phyloP scores from a whole-genome alignment of 2,113 vertebrate species.

The Ammospiza caudacuta region DNA sequence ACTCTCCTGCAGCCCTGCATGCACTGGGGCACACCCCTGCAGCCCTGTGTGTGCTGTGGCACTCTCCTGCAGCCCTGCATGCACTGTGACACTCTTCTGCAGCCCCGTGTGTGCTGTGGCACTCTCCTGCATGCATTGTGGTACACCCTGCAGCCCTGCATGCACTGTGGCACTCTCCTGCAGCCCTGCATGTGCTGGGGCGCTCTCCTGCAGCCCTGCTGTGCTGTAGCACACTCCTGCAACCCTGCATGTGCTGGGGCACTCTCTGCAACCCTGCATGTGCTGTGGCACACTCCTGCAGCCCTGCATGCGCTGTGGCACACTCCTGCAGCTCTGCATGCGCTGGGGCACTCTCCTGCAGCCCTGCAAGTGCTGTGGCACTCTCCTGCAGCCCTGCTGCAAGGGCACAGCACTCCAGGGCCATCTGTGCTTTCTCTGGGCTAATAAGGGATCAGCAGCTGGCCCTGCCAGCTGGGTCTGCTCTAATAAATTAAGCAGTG shows the following conservation, averaged over 20 bases:
- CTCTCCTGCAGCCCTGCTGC: background rate
- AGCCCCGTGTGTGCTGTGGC: background rate
- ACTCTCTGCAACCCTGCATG: too few relatives aligned
- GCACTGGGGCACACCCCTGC: background rate
- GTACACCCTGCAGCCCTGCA: too few relatives aligned
- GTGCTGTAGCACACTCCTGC: background rate
- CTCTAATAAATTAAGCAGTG: slow-evolving; percentile 38
- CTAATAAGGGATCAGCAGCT: slow-evolving; percentile 20
- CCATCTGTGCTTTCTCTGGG: slow-evolving; percentile 12
- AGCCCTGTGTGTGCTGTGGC: too few relatives aligned
- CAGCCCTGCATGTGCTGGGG: background rate
- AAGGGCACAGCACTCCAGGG: background rate
- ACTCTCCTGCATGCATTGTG: too few relatives aligned
- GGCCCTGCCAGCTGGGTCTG: background rate
- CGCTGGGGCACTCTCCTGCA: background rate
- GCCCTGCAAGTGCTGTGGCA: background rate
- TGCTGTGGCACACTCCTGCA: background rate
- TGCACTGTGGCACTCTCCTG: background rate
- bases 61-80: too few relatives aligned
- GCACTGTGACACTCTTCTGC: background rate
- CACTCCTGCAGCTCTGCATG: too few relatives aligned
- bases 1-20: too few relatives aligned
- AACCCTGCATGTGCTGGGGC: background rate
- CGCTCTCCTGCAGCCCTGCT: background rate
- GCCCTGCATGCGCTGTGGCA: background rate